Evolutionary conservation across 2,113 vertebrate genomes (phyloP).

Genomic region (Accipiter cooperii): DNA sequence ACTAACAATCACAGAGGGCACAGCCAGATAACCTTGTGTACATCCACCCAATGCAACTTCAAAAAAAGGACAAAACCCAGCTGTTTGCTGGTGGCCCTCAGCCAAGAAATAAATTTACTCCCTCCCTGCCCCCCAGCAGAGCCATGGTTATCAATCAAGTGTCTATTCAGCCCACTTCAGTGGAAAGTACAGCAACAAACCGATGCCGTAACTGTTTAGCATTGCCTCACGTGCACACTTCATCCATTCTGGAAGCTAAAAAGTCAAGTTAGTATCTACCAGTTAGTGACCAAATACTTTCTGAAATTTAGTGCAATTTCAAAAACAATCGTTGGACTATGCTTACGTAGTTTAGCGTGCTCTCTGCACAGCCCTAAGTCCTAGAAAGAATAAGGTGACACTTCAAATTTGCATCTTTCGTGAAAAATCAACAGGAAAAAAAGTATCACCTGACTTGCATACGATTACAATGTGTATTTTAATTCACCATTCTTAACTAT

Average conservation of each 20-base stretch:
- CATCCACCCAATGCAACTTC: not conserved
- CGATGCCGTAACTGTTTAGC: not conserved
- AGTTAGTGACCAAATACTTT: not conserved
- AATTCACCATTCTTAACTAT: not conserved
- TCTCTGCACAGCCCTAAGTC: not conserved
- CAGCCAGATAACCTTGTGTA: not conserved
- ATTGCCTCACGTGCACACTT: not conserved
- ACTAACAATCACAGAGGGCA: not conserved
- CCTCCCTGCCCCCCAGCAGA: not conserved
- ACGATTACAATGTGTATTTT: not conserved
- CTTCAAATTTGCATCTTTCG: not conserved
- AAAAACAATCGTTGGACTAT: not conserved
- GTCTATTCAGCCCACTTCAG: not conserved
- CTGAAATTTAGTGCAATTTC: not conserved
- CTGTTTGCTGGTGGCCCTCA: not conserved
- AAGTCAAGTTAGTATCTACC: not conserved
- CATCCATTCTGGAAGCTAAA: not conserved
- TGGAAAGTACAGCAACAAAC: not conserved
- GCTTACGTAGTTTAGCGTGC: accelerated
- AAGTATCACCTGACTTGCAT: not conserved
- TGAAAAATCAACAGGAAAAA: not conserved
- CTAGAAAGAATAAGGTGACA: not conserved
- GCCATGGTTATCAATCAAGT: accelerated
- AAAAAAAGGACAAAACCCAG: not conserved
- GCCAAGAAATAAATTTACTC: not conserved